phyloP scores from a whole-genome alignment of 2,888 invertebrate species.

The Tyria jacobaeae region DNA sequence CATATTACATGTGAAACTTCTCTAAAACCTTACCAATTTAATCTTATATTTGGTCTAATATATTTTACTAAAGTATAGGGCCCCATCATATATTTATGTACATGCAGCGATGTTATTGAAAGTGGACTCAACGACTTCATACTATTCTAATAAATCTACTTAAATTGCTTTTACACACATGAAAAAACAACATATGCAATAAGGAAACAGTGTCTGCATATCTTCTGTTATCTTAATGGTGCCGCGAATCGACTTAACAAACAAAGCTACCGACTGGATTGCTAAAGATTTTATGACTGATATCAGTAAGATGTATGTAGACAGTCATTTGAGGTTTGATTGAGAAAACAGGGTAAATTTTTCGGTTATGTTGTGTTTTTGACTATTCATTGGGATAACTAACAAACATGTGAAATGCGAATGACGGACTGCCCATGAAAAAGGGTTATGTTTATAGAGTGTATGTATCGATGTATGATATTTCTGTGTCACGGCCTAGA shows the following conservation, averaged over 20 bases:
- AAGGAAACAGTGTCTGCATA: conserved; percentile 13
- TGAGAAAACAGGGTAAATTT: neutral
- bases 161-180: neutral
- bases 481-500: too few species aligned
- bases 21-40: too few species aligned
- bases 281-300: conserved; percentile 5
- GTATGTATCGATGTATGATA: too few species aligned
- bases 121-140: neutral
- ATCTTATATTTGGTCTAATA: too few species aligned
- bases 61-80: too few species aligned
- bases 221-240: conserved; percentile 19
- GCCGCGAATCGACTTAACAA: conserved; percentile 7
- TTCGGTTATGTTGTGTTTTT: neutral
- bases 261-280: conserved; percentile 11
- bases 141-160: neutral
- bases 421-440: too few species aligned
- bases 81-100: neutral
- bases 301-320: conserved; percentile 6
- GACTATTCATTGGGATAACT: neutral
- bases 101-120: neutral
- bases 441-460: too few species aligned
- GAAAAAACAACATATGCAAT: conserved; percentile 6
- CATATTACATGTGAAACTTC: too few species aligned
- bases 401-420: too few species aligned
- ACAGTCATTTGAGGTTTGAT: neutral